Percentiles rank a stretch among this genome's conserved stretches.
These are phyloP conservation scores for Bubalus kerabau DNA, from an alignment of 2,113 vertebrate genomes.

Conservation along the genomic window DNA sequence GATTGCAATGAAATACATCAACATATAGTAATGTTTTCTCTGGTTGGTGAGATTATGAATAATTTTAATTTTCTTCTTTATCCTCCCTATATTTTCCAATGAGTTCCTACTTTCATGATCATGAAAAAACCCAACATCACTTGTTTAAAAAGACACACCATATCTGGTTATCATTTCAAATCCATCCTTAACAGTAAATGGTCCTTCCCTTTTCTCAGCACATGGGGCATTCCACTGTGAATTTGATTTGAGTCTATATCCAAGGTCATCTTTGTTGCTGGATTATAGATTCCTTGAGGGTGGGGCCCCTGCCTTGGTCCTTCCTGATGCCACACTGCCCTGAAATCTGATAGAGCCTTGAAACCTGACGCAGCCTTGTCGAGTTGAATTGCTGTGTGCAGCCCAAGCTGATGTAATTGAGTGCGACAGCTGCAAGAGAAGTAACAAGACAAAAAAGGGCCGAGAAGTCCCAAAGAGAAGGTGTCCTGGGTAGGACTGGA, in stretches of 20 bases:
- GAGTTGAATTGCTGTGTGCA: background rate
- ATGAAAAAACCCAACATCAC: background rate
- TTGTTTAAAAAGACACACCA: background rate
- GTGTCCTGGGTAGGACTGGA: background rate
- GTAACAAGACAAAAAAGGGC: background rate
- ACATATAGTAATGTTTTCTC: background rate
- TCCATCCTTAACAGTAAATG: background rate
- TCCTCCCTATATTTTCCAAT: constrained; percentile 4
- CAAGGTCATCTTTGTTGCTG: background rate
- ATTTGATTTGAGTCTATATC: background rate
- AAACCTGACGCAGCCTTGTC: background rate
- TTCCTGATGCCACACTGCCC: background rate
- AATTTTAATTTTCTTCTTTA: constrained; percentile 41
- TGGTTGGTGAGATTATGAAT: background rate
- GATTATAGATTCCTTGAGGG: background rate
- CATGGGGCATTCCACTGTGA: background rate
- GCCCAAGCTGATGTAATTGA: background rate
- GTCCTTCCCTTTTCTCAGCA: background rate
- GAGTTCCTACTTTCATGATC: background rate
- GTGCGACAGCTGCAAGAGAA: background rate
- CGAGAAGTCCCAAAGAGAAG: background rate
- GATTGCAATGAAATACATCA: background rate
- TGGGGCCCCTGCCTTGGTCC: too few relatives aligned
- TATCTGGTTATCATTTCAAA: background rate
- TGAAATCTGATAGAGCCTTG: background rate